phyloP scores from a whole-genome alignment of 2,113 vertebrate species.

The Lepus europaeus region DNA sequence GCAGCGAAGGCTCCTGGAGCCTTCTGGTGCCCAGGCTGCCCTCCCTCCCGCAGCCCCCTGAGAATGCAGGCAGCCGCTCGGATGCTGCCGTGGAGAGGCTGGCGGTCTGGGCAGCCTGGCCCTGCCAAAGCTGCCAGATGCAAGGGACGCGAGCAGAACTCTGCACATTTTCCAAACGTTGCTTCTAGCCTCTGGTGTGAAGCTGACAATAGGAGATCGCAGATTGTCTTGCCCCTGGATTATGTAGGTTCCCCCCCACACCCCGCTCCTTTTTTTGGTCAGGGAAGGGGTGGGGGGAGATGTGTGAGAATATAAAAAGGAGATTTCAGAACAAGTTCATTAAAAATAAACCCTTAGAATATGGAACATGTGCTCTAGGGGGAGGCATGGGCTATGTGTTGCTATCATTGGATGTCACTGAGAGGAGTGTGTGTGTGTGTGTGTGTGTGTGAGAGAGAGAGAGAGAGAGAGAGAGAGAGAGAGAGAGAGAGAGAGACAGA shows the following conservation, averaged over 20 bases:
- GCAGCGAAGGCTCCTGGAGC: neutral
- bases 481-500: too few species aligned
- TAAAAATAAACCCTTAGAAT: conserved; percentile 18
- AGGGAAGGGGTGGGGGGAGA: neutral
- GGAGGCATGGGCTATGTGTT: neutral
- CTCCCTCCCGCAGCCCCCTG: fast-evolving
- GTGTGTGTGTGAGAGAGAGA: neutral
- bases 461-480: too few species aligned
- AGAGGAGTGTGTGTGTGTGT: neutral
- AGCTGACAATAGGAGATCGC: neutral
- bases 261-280: too few species aligned
- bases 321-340: conserved; percentile 26
- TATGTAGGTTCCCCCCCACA: neutral
- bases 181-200: neutral
- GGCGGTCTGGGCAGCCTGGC: neutral
- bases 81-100: neutral
- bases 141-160: neutral
- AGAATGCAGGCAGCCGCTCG: neutral
- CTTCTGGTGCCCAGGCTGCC: neutral
- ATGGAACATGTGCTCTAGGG: neutral
- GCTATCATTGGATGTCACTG: neutral
- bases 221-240: neutral
- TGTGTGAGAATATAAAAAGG: neutral
- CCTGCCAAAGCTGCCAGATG: neutral
- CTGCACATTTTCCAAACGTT: neutral